phyloP scores from a whole-genome alignment of 2,797 vertebrate species.

The Setipinna tenuifilis region DNA sequence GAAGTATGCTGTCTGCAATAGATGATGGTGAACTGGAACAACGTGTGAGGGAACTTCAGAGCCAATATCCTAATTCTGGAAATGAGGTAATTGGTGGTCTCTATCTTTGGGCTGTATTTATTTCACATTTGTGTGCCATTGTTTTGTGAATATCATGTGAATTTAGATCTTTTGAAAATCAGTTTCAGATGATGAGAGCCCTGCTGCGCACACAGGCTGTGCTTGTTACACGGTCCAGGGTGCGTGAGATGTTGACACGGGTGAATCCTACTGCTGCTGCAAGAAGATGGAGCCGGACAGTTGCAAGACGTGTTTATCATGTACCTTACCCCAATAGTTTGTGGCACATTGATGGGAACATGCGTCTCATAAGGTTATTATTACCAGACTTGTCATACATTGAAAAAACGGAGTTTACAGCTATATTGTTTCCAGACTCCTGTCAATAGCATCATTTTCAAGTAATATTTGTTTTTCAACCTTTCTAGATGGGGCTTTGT shows the following conservation, averaged over 20 bases:
- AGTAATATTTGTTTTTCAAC: not conserved
- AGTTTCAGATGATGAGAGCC: conserved; percentile 41
- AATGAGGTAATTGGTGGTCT: conserved; percentile 35
- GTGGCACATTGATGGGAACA: conserved; percentile 40
- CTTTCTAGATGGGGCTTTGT: conserved; percentile 44
- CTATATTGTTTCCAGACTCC: no score
- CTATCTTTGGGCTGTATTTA: conserved; percentile 33
- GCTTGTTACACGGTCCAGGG: no score
- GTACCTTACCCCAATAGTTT: conserved; percentile 41
- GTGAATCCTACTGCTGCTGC: conserved; percentile 37
- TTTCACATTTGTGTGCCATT: conserved; percentile 24
- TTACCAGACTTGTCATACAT: no score
- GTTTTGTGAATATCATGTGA: conserved; percentile 20
- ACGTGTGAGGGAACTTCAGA: conserved; percentile 39
- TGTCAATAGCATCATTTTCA: no score
- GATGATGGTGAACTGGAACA: conserved; percentile 36
- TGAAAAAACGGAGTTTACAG: no score
- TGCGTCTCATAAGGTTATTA: conserved; percentile 36
- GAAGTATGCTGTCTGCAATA: conserved; percentile 35
- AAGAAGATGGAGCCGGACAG: conserved; percentile 36
- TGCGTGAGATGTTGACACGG: conserved; percentile 37
- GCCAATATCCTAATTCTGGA: conserved; percentile 37
- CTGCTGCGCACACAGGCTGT: conserved; percentile 30
- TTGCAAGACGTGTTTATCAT: conserved; percentile 39
- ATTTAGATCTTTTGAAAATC: conserved; percentile 31